phyloP scores from a whole-genome alignment of 2,888 invertebrate species.

The Megalurothrips usitatus region DNA sequence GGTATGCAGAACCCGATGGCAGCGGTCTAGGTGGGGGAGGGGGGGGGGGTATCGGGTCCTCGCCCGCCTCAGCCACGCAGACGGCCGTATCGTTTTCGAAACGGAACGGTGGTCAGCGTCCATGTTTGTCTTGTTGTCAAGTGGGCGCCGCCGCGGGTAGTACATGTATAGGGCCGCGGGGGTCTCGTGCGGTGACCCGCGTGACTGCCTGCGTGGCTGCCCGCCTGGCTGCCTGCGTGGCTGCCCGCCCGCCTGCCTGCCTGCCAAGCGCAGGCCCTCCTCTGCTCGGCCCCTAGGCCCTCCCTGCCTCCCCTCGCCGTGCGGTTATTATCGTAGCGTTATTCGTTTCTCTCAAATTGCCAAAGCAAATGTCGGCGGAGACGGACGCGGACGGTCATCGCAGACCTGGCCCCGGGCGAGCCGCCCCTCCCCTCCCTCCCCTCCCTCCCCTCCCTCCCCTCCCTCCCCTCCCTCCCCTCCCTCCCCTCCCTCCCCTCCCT shows the following conservation, averaged over 20 bases:
- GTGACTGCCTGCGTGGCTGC: no score
- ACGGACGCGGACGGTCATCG: neutral
- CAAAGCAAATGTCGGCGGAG: neutral
- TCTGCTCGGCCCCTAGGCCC: no score
- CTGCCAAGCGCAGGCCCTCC: no score
- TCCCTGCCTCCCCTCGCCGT: neutral
- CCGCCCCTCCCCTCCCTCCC: neutral
- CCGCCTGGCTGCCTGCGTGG: neutral
- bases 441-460: neutral
- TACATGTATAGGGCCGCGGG: no score
- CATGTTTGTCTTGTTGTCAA: neutral
- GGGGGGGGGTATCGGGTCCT: no score
- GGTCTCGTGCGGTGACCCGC: no score
- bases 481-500: neutral
- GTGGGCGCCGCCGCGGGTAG: neutral
- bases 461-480: neutral
- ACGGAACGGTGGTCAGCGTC: no score
- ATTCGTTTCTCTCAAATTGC: slow-evolving; percentile 5
- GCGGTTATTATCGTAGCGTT: slow-evolving; percentile 13
- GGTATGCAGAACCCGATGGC: no score
- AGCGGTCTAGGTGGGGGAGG: no score
- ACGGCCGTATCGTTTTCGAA: no score
- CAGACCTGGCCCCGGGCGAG: neutral
- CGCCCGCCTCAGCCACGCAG: no score
- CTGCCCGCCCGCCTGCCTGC: neutral